These are phyloP conservation scores for Aix galericulata DNA, from an alignment of 2,113 vertebrate species.

Conservation along the genomic window DNA sequence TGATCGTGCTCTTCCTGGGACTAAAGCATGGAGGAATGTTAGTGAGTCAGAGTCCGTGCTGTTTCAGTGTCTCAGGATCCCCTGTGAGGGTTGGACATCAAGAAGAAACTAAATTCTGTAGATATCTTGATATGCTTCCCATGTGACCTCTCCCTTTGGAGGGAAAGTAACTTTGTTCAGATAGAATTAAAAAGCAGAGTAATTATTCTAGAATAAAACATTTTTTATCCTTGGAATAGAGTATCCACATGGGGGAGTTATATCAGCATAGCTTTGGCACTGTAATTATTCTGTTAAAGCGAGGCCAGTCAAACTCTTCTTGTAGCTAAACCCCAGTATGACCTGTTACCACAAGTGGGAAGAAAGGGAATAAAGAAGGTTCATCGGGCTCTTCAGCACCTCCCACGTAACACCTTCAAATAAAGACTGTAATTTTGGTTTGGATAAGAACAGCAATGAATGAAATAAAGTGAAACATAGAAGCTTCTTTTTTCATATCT, in stretches of 20 bases:
- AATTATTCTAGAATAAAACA: conserved; percentile 10
- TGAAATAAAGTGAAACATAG: conserved; percentile 18
- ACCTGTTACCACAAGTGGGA: conserved; percentile 35
- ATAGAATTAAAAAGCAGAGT: not conserved
- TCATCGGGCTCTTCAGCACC: conserved; percentile 17
- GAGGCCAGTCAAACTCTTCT: not conserved
- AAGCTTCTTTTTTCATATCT: not conserved
- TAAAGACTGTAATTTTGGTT: conserved; percentile 24
- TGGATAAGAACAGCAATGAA: conserved; percentile 14
- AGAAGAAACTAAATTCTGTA: not conserved
- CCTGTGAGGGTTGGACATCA: accelerated
- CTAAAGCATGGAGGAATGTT: not conserved
- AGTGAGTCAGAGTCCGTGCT: accelerated
- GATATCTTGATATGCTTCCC: not conserved
- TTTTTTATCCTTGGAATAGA: conserved; percentile 9
- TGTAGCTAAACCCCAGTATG: not conserved
- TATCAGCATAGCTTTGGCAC: conserved; percentile 27
- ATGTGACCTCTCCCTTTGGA: not conserved
- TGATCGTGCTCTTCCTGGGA: not conserved
- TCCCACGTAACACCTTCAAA: conserved; percentile 25
- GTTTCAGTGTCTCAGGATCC: not conserved
- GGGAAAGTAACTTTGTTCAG: not conserved
- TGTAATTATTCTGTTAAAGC: conserved; percentile 9
- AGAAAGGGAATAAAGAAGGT: conserved; percentile 30
- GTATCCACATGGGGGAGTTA: conserved; percentile 62